Base-by-base conservation (phyloP, 2,888 invertebrate species). In the Drosophila aldrichi region DNA sequence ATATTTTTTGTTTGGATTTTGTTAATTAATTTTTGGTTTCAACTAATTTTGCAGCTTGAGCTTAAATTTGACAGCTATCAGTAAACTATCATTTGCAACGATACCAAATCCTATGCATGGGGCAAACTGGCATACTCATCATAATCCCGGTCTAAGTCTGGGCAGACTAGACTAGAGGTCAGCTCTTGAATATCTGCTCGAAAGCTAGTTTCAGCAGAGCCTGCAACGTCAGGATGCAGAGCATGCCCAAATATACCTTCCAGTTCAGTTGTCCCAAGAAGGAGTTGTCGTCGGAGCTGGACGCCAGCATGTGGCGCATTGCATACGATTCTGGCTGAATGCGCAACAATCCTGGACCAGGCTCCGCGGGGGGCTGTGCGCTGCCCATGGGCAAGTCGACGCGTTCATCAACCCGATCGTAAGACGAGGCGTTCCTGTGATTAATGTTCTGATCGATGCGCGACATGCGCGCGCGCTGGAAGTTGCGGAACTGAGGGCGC, bases 201-300 rank as follows among this genome's bases (percentile, higher is more conserved):
- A 54, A 41, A 14, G 79, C 43, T 9, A 67, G 16, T 29, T 61
- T 67, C 5, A 77, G 3, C 25, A 77, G 25, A 9, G 79, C 41
- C 51, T 77, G 79, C 18, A 65, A 22, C 3, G 74, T 40, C 6
- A 77, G n/a, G 20, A 79, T 61, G 20, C 74, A 74, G 18, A 79
- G 16, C 69, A 74, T 62, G 36, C 79, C 52, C 10, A 79, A 16
- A 34, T 69, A 77, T 8, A 79, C 22, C 22, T 55, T 74, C 79
- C 79, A 79, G 9, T 79, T 69, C 18, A 69, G 49, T n/a, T 41
- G 29, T 7, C 74, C 49, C 7, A 64, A 3, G 0, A 51, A 12
- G 1, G 52, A 58, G 32, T 25, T 43, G 0, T 51, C 34, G 4
- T 34, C 40, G 3, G n/a, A 8, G n/a, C 9, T 43, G 1, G 56